A percentile compares a stretch with the other conserved stretches of the same genome.
These are phyloP conservation scores for Nyctibius bracteatus DNA, from an alignment of 2,113 vertebrate genomes.

Conservation along the genomic window DNA sequence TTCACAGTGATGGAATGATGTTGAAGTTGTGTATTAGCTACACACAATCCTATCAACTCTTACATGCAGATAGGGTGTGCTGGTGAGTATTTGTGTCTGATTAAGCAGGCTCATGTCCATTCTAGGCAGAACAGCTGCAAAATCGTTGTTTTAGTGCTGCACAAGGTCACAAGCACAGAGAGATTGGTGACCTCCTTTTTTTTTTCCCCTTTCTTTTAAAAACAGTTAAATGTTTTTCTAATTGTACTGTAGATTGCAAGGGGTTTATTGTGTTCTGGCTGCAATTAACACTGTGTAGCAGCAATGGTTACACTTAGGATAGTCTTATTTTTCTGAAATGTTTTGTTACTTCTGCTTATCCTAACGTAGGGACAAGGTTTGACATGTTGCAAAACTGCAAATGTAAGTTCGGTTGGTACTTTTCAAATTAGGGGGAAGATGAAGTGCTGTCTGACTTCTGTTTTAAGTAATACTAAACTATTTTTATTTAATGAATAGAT, in stretches of 20 bases:
- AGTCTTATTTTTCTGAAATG: background rate
- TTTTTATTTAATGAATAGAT: background rate
- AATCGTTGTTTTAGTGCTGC: background rate
- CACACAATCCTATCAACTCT: background rate
- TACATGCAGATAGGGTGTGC: background rate
- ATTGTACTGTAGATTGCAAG: background rate
- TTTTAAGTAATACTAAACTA: background rate
- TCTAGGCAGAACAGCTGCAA: background rate
- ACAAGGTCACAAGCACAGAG: background rate
- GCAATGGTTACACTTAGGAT: background rate
- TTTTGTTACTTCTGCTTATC: background rate
- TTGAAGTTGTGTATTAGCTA: background rate
- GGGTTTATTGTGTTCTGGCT: background rate
- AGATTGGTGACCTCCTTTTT: background rate
- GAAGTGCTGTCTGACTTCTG: background rate
- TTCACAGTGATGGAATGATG: background rate
- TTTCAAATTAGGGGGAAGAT: background rate
- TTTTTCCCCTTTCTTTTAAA: too few relatives aligned
- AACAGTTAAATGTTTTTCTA: background rate
- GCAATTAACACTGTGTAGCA: background rate
- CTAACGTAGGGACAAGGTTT: rapidly evolving
- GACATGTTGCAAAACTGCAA: background rate
- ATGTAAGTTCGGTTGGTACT: background rate
- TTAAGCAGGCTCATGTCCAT: background rate
- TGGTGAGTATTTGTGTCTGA: background rate